phyloP scores from a whole-genome alignment of 2,888 invertebrate species.

The Drosophila imparisetae region DNA sequence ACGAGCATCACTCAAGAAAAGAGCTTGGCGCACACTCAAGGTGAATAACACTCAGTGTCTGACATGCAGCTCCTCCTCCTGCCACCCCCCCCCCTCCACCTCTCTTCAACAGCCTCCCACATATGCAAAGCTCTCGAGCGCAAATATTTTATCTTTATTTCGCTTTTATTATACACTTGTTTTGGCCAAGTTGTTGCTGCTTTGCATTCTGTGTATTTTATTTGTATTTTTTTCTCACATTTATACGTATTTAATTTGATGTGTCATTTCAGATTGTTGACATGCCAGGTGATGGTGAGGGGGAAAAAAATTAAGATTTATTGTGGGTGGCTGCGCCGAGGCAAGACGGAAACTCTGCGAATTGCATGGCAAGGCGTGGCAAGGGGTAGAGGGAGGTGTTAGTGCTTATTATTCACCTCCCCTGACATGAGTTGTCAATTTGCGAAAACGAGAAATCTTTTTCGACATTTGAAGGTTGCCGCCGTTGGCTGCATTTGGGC shows the following conservation, averaged over 20 bases:
- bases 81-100: background rate
- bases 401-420: conserved; percentile 2
- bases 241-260: conserved; percentile 72
- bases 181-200: conserved; percentile 57
- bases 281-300: conserved; percentile 15
- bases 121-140: conserved; percentile 3
- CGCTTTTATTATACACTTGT: conserved; percentile 37
- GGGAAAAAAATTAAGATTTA: conserved; percentile 68
- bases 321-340: conserved; percentile 70
- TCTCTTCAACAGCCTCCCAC: conserved; percentile 6
- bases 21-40: conserved; percentile 33
- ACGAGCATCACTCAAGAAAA: conserved; percentile 1
- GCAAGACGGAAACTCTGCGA: conserved; percentile 16
- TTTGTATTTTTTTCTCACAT: conserved; percentile 48
- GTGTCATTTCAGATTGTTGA: conserved; percentile 69
- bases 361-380: background rate
- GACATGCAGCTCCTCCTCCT: conserved; percentile 4
- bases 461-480: conserved; percentile 67
- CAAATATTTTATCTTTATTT: conserved; percentile 31
- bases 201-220: conserved; percentile 27
- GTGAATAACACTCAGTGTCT: conserved; percentile 44
- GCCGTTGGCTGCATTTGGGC: conserved; percentile 65
- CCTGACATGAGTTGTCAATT: conserved; percentile 58
- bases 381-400: background rate
- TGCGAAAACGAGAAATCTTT: conserved; percentile 28